These are phyloP conservation scores for Eptatretus atami DNA, from an alignment of 2,797 vertebrate genomes.

Conservation along the genomic window DNA sequence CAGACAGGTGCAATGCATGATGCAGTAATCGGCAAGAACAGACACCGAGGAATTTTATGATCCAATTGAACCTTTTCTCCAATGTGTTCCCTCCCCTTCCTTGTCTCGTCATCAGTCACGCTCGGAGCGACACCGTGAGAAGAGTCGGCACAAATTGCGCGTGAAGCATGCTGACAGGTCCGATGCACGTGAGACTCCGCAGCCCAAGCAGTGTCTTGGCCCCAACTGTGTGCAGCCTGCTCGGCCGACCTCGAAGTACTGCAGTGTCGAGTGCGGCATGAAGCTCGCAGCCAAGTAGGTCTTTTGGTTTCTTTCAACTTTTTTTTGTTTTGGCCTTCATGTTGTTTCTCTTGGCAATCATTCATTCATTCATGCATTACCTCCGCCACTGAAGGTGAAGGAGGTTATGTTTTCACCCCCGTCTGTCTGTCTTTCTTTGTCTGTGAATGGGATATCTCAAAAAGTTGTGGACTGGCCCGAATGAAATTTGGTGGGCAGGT, in stretches of 20 bases:
- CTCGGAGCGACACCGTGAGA: constrained; percentile 41
- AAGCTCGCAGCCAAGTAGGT: constrained; percentile 57
- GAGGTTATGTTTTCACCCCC: too few species aligned
- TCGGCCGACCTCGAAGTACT: constrained; percentile 44
- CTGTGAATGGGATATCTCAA: too few species aligned
- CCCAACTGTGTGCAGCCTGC: constrained; percentile 37
- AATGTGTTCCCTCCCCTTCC: not conserved
- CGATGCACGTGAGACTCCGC: constrained; percentile 25
- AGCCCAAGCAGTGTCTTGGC: constrained; percentile 45
- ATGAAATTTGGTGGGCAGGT: too few species aligned
- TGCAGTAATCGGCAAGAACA: too few species aligned
- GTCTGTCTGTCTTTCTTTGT: too few species aligned
- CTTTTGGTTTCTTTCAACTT: not conserved
- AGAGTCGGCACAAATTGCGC: constrained; percentile 50
- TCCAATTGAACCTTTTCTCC: too few species aligned
- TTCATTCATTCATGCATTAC: not conserved
- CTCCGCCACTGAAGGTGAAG: too few species aligned
- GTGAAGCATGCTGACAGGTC: constrained; percentile 27
- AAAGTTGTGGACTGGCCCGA: too few species aligned
- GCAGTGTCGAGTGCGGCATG: constrained; percentile 67
- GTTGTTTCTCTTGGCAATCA: not conserved
- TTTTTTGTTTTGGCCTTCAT: too few species aligned
- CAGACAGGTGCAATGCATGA: constrained; percentile 30
- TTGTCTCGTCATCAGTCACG: constrained; percentile 1
- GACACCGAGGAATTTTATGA: too few species aligned